Evolutionary conservation across 2,113 vertebrate species (phyloP).

Genomic region (Semicossyphus pulcher): DNA sequence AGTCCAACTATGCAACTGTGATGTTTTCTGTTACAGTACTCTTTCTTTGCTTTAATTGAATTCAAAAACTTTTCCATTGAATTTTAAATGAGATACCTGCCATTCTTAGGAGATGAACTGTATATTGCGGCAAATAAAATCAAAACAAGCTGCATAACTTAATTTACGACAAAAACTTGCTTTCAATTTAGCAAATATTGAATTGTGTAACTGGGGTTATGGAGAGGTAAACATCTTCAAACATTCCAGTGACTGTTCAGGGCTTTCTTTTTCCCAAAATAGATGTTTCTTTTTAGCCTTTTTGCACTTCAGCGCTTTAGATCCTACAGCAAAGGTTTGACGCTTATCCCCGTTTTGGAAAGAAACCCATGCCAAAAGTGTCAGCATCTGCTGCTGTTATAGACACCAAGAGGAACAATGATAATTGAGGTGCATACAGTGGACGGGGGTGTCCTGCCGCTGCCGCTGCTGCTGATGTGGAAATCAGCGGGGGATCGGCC

Average conservation of each 20-base stretch:
- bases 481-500: constrained; percentile 45
- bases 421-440: constrained; percentile 35
- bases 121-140: background rate
- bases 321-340: background rate
- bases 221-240: background rate
- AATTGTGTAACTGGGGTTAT: background rate
- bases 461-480: constrained; percentile 14
- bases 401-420: background rate
- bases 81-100: constrained; percentile 20
- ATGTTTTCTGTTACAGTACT: background rate
- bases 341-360: background rate
- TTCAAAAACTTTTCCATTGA: constrained; percentile 27
- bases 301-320: too few relatives aligned
- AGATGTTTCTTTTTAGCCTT: background rate
- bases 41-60: constrained; percentile 20
- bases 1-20: background rate
- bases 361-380: constrained; percentile 12
- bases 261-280: background rate
- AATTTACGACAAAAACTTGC: too few relatives aligned
- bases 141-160: background rate
- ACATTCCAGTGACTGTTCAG: background rate
- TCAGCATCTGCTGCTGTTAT: constrained; percentile 12
- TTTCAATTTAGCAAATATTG: too few relatives aligned
- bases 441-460: constrained; percentile 2
- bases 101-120: background rate